These are phyloP conservation scores for Trissolcus japonicus DNA, from an alignment of 2,888 invertebrate genomes.

Conservation along the genomic window DNA sequence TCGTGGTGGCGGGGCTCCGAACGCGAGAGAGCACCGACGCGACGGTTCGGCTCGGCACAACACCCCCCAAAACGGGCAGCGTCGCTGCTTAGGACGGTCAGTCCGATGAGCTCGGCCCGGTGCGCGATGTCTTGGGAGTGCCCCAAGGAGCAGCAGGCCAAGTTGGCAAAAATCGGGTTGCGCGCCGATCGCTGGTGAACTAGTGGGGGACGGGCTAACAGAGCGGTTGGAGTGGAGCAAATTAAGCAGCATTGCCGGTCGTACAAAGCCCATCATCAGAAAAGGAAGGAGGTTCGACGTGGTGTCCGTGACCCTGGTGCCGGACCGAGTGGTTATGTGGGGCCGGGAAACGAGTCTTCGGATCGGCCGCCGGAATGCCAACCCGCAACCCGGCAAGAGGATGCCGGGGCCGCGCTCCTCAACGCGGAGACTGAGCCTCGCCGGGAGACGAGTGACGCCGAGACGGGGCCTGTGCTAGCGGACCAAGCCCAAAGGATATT, in stretches of 20 bases:
- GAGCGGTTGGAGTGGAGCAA: slow-evolving; percentile 58
- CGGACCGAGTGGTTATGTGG: slow-evolving; percentile 21
- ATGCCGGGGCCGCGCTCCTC: slow-evolving; percentile 29
- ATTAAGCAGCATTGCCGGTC: not conserved
- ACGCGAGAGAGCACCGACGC: slow-evolving; percentile 66
- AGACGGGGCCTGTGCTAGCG: slow-evolving; percentile 26
- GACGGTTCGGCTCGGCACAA: slow-evolving; percentile 69
- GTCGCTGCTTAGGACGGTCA: slow-evolving; percentile 74
- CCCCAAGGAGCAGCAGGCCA: slow-evolving; percentile 53
- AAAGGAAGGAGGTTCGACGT: slow-evolving; percentile 1
- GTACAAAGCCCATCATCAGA: not conserved
- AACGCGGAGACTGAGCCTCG: slow-evolving; percentile 16
- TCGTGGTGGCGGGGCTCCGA: slow-evolving; percentile 69
- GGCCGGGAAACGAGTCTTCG: slow-evolving; percentile 20
- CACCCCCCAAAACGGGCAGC: slow-evolving; percentile 72
- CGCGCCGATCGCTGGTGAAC: not conserved
- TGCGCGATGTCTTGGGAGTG: slow-evolving; percentile 74
- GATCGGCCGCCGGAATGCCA: slow-evolving; percentile 22
- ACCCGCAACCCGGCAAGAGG: slow-evolving; percentile 17
- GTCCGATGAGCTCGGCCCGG: slow-evolving; percentile 70
- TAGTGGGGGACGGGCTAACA: slow-evolving; percentile 13
- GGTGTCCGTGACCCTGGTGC: slow-evolving; percentile 37
- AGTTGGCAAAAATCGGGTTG: slow-evolving; percentile 3
- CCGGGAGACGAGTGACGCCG: slow-evolving; percentile 16
- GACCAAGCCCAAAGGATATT: slow-evolving; percentile 12